Conservation (phyloP, 2,113 vertebrate species). For the Rhea pennata region DNA sequence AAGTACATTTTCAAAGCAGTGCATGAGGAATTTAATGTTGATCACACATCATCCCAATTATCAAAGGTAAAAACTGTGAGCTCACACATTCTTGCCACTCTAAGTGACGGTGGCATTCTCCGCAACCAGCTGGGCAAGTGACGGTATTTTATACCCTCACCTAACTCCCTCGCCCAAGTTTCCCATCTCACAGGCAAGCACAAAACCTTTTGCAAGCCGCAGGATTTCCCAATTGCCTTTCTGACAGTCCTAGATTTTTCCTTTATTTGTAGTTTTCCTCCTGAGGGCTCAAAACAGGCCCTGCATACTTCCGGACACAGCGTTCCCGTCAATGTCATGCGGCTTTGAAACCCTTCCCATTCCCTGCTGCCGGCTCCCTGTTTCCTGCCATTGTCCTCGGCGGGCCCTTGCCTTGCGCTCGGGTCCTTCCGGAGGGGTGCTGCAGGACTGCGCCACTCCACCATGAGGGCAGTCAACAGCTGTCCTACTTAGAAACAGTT, state of each 20-base stretch:
- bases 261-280: slow-evolving; percentile 43
- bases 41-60: neutral
- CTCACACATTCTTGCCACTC: neutral
- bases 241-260: neutral
- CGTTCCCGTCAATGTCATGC: neutral
- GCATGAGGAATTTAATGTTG: neutral
- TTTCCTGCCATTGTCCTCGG: slow-evolving; percentile 50
- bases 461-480: slow-evolving; percentile 59
- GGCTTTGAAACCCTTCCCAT: slow-evolving; percentile 45
- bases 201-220: neutral
- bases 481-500: slow-evolving; percentile 78
- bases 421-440: slow-evolving; percentile 68
- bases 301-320: neutral
- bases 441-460: slow-evolving; percentile 47
- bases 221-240: slow-evolving; percentile 1
- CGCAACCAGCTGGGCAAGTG: rapidly evolving
- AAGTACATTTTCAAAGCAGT: neutral
- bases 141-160: neutral
- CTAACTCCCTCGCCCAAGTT: neutral
- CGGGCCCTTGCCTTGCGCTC: slow-evolving; percentile 44
- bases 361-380: neutral
- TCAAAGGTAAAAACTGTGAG: neutral
- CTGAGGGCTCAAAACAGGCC: neutral
- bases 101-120: neutral
- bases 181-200: neutral